Evolutionary conservation across 2,113 vertebrate species (phyloP).

Genomic region (Caloenas nicobarica): DNA sequence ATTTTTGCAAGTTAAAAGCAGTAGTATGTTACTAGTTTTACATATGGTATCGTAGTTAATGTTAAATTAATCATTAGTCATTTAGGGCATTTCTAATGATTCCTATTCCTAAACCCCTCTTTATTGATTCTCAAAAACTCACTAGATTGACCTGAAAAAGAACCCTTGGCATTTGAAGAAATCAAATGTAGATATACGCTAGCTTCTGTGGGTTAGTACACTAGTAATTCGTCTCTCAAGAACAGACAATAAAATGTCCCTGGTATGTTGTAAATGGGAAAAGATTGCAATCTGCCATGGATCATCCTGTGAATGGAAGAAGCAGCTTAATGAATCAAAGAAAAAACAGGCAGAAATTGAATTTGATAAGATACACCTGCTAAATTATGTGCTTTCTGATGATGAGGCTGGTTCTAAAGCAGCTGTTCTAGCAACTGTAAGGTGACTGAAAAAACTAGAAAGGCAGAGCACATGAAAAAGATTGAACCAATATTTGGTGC

Average conservation of each 20-base stretch:
- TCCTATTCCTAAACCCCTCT: not conserved
- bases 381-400: not conserved
- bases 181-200: not conserved
- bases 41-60: not conserved
- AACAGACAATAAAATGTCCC: not conserved
- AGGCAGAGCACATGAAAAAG: not conserved
- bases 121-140: not conserved
- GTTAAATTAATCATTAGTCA: conserved; percentile 4
- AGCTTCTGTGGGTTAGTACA: not conserved
- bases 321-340: not conserved
- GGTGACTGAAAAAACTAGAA: not conserved
- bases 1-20: not conserved
- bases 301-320: conserved; percentile 14
- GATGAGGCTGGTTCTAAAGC: not conserved
- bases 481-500: not conserved
- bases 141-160: not conserved
- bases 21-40: not conserved
- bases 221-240: not conserved
- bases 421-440: not conserved
- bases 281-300: conserved; percentile 25
- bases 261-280: not conserved
- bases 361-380: not conserved
- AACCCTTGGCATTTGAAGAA: not conserved
- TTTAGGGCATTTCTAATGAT: not conserved
- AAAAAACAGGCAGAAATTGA: not conserved